A percentile compares a stretch with the other conserved stretches of the same genome.
These are phyloP conservation scores for Aplysina aerophoba DNA, from an alignment of 37 sponge, comb jelly and placozoan species.

Conservation along the genomic window DNA sequence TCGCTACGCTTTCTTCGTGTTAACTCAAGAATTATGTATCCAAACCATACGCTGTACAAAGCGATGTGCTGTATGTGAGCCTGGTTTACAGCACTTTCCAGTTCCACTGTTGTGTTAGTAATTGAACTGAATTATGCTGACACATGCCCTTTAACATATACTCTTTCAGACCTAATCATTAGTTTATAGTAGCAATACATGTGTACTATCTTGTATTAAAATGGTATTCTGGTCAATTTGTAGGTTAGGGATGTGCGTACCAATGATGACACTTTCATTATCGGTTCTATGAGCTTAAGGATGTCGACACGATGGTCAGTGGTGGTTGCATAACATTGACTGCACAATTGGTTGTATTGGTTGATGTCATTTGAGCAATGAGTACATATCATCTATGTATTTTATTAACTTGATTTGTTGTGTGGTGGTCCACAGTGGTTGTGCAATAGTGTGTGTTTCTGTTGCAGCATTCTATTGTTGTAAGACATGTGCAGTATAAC, in stretches of 20 bases:
- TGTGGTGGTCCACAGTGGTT: neutral
- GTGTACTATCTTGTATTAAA: neutral
- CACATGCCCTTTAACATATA: no score
- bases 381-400: no score
- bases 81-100: no score
- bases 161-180: neutral
- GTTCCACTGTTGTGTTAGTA: neutral
- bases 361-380: neutral
- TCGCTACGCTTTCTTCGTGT: no score
- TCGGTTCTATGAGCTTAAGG: constrained; percentile 71
- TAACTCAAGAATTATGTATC: no score
- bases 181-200: neutral
- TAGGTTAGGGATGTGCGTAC: constrained; percentile 68
- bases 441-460: neutral
- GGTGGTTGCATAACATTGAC: neutral
- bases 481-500: no score
- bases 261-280: constrained; percentile 72
- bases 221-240: neutral
- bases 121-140: neutral
- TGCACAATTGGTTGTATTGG: neutral
- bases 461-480: neutral
- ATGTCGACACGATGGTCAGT: constrained; percentile 77
- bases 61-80: no score
- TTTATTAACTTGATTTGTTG: neutral
- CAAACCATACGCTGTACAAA: no score